A percentile compares a stretch with the other conserved stretches of the same genome.
Conservation (phyloP, 2,113 vertebrate species). For the Paradisaea rubra region DNA sequence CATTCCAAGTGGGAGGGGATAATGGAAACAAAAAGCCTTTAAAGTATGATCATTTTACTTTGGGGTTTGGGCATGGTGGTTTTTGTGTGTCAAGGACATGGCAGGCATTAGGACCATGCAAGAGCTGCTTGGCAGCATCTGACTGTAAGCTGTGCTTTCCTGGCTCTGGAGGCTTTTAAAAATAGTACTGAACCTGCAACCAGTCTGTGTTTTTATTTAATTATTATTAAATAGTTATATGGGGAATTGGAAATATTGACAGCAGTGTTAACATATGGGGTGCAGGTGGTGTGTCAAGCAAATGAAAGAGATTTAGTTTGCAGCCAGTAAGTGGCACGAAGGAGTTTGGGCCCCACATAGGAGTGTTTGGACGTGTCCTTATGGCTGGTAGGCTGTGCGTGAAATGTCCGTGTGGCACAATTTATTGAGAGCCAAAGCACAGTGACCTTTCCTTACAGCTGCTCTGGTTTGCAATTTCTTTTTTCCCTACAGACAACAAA, state of each 20-base stretch:
- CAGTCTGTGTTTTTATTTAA: constrained; percentile 58
- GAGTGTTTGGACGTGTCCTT: background rate
- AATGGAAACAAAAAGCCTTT: background rate
- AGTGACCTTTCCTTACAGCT: background rate
- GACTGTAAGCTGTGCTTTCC: constrained; percentile 26
- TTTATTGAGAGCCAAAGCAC: background rate
- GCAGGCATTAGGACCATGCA: constrained; percentile 19
- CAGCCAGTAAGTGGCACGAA: constrained; percentile 29
- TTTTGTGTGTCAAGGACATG: background rate
- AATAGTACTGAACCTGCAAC: constrained; percentile 29
- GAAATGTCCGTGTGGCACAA: background rate
- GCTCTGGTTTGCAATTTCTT: background rate
- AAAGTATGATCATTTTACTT: background rate
- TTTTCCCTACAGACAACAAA: constrained; percentile 8
- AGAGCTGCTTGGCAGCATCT: background rate
- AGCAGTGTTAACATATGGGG: constrained; percentile 52
- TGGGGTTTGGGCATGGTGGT: background rate
- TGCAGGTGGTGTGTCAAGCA: constrained; percentile 50
- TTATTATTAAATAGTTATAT: constrained; percentile 63
- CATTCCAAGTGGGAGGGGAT: background rate
- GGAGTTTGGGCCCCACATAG: background rate
- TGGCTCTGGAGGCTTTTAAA: constrained; percentile 37
- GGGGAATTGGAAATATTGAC: constrained; percentile 54
- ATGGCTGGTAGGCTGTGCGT: background rate
- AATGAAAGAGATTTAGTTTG: constrained; percentile 19